These are phyloP conservation scores for Acanthurus lineatus DNA, from an alignment of 2,797 vertebrate species.

Conservation along the genomic window DNA sequence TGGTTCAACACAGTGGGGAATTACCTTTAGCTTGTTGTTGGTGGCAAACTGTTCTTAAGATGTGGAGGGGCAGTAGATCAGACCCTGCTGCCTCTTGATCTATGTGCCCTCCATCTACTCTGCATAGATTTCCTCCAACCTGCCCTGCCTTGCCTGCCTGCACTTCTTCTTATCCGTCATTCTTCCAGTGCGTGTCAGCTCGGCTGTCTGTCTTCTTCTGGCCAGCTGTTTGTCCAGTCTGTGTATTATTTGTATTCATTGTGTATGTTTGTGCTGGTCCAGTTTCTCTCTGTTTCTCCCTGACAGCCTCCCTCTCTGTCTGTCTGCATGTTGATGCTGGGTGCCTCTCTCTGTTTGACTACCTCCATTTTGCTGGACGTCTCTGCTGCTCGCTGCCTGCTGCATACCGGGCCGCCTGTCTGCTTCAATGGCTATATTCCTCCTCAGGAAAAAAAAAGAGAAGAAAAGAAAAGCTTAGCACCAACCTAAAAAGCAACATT, in stretches of 20 bases:
- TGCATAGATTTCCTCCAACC: conserved; percentile 31
- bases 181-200: conserved; percentile 15
- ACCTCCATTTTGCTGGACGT: conserved; percentile 61
- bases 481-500: conserved; percentile 16
- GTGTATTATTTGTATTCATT: conserved; percentile 60
- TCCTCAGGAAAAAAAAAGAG: background rate
- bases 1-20: conserved; percentile 52
- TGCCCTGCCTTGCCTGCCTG: background rate
- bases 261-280: conserved; percentile 35
- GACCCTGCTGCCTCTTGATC: conserved; percentile 21
- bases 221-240: conserved; percentile 61
- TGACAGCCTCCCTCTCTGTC: conserved; percentile 36
- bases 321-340: conserved; percentile 31
- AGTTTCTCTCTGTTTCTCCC: conserved; percentile 33
- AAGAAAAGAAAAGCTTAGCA: conserved; percentile 8
- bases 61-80: conserved; percentile 43
- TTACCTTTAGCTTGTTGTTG: conserved; percentile 60
- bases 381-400: conserved; percentile 32
- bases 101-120: conserved; percentile 38
- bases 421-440: conserved; percentile 42
- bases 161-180: conserved; percentile 37
- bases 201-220: conserved; percentile 41
- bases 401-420: conserved; percentile 9
- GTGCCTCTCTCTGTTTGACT: conserved; percentile 49
- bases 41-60: conserved; percentile 62